phyloP scores from a whole-genome alignment of 2,113 vertebrate species.

The Leiothrix lutea region DNA sequence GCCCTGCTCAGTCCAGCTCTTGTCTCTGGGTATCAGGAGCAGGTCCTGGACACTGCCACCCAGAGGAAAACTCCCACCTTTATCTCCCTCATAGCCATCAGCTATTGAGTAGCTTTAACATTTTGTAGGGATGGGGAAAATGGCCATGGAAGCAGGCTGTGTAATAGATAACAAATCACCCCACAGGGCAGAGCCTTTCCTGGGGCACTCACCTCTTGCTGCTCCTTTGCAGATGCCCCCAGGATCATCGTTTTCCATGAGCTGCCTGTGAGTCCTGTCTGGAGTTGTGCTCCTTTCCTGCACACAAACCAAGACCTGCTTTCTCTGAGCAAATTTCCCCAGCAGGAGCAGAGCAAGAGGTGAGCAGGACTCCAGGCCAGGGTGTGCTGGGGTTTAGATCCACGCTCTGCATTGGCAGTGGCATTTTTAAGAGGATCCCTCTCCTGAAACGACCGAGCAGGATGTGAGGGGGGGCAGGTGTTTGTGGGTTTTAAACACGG shows the following conservation, averaged over 20 bases:
- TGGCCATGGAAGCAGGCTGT: not conserved
- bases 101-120: not conserved
- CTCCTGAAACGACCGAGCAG: not conserved
- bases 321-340: not conserved
- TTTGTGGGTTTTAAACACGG: not conserved
- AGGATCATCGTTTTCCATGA: not conserved
- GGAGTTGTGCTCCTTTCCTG: not conserved
- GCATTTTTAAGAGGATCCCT: not conserved
- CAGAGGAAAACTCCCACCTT: conserved; percentile 6
- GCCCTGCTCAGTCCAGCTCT: not conserved
- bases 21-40: not conserved
- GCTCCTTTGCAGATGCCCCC: not conserved
- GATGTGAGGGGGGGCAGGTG: not conserved
- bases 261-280: not conserved
- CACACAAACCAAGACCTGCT: not conserved
- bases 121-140: not conserved
- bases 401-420: not conserved
- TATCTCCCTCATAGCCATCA: conserved; percentile 10
- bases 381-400: not conserved
- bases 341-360: not conserved
- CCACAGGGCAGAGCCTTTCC: not conserved
- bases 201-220: not conserved
- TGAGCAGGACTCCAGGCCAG: not conserved
- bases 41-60: not conserved
- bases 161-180: not conserved